Percentiles rank a stretch among this genome's conserved stretches.
phyloP scores from a whole-genome alignment of 2,113 vertebrate genomes.

The Daboia siamensis region DNA sequence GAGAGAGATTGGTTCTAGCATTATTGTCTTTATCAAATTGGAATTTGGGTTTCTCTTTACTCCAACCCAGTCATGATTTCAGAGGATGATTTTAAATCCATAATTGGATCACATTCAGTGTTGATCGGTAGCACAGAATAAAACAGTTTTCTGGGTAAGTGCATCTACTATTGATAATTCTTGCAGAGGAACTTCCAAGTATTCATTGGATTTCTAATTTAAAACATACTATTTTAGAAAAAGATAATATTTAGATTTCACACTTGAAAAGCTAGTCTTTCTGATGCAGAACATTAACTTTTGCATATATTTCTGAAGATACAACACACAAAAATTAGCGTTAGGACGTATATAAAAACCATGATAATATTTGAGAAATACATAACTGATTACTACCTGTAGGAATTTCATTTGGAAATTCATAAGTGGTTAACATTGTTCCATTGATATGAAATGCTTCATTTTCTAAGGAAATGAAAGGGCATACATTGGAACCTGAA shows the following conservation, averaged over 20 bases:
- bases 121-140: neutral
- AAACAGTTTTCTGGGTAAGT: neutral
- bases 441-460: neutral
- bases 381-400: neutral
- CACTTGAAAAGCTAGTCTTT: neutral
- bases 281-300: neutral
- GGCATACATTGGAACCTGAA: neutral
- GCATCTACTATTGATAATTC: neutral
- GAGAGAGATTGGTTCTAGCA: no score
- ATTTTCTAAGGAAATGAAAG: neutral
- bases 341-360: neutral
- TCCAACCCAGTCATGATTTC: neutral
- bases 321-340: neutral
- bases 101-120: neutral
- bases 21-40: no score
- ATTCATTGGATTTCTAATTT: neutral
- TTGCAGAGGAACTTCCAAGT: neutral
- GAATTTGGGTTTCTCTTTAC: neutral
- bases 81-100: neutral
- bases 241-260: neutral
- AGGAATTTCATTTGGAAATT: neutral
- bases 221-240: neutral
- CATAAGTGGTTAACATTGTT: neutral
- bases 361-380: neutral
- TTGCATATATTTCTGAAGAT: neutral